Base-by-base conservation (phyloP, 2,797 vertebrate species). In the Vireo griseus region DNA sequence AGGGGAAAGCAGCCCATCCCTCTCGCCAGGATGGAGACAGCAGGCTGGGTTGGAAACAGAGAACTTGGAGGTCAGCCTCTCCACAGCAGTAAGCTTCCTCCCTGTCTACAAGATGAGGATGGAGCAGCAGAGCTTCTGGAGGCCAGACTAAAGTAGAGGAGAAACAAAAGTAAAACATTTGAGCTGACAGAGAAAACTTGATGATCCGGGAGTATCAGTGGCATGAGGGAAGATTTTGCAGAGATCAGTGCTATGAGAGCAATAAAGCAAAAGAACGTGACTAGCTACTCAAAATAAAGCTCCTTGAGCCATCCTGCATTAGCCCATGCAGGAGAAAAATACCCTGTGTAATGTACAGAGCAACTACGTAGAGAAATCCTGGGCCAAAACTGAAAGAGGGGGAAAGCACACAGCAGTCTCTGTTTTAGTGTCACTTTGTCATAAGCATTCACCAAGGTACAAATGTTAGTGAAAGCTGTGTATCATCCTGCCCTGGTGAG, bases 241-340 rank as follows among this genome's bases (percentile, higher is more conserved):
- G 88, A 88, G 35, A 83, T 88, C 81, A 83, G 37, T 65, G 54
- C 51, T 91, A 29, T 81, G 72, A 71, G 57, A 75, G 24, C 61
- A 88, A 78, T 80, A 91, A 80, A 86, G 68, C 16, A 58, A 87
- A 92, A 75, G n/a, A 93, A 75, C 0, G 1, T 75, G 79, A 91
- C 48, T 55, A 86, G 65, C 35, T 94, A 65, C 69, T 90, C 86
- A 86, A 95, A 93, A 81, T 55, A 84, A 71, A 90, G 44, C 40
- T 89, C 50, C 37, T 77, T 75, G 58, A 90, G 37, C 93, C 50
- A 55, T 58, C 33, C 15, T 80, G 63, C 68, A 80, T 82, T 88
- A 95, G 54, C 6, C 39, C 26, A 55, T 50, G 14, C 16, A 65
- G 72, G 55, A 90, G 59, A 59, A 94, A 81, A 90, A 80, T 28